Evolutionary conservation across 1,140 invertebrate species (phyloP), one percentile per base, ranked within the genome.

Genomic region (Lineus longissimus): DNA sequence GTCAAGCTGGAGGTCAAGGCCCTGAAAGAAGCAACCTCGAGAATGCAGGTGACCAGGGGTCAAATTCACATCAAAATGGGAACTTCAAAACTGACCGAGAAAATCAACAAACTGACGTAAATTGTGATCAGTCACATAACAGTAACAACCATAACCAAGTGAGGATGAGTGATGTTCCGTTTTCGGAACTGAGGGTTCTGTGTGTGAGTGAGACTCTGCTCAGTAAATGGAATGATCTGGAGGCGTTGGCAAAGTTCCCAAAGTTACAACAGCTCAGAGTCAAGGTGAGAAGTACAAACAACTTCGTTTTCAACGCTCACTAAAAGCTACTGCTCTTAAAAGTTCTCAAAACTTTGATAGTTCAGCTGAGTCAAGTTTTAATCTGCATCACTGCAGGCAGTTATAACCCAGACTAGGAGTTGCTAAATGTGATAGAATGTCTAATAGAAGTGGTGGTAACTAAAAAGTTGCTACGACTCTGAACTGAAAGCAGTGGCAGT

Each of bases 141-240:
- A 36, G 6, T 36, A 36, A 15, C 33, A 36, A 36, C 15, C 6
- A n/a, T n/a, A 36, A 36, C 15, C 6, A 36, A 7, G 33, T 36
- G 15, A 36, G 6, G 6, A 36, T 36, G 33, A 15, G 4, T 7
- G 15, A 4, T 36, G 47, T 67, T 62, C 70, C 73, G 11, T 74
- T 74, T 54, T 29, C 36, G 27, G 64, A 65, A 11, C 41, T 76
- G 41, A 62, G 68, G 2, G 63, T 61, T 40, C 41, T 76, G 40
- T 76, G 74, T 62, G 55, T 76, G n/a, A 76, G 73, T 61, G 64
- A 71, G 25, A 74, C 74, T 31, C 57, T 62, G 33, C 30, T 76
- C 15, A 23, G 43, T 15, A 56, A 71, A 27, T 67, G 69, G 67
- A 55, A 67, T 29, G 70, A 76, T 55, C 55, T 74, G 7, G 19